Percentiles rank a stretch among this genome's conserved stretches.
Evolutionary conservation across 1,140 invertebrate species (phyloP).

Genomic region (Bombus superbus): DNA sequence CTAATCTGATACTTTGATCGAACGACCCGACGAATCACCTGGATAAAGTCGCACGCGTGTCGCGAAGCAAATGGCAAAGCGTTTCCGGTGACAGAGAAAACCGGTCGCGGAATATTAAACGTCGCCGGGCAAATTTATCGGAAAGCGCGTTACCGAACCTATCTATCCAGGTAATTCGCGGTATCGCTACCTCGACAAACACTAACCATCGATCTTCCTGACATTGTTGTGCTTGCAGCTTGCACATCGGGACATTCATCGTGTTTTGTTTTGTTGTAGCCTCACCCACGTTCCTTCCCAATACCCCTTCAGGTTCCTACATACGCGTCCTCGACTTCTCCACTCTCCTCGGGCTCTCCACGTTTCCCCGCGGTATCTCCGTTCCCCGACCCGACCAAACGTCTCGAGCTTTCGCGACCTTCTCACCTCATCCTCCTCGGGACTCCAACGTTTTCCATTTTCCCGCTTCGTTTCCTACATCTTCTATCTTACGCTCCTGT

Average conservation of each 20-base stretch:
- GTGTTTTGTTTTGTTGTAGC: constrained; percentile 83
- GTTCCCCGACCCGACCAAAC: constrained; percentile 37
- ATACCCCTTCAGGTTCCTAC: constrained; percentile 63
- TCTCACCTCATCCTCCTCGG: background rate
- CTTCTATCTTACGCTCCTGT: background rate
- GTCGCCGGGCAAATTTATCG: constrained; percentile 19
- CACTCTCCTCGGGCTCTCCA: constrained; percentile 55
- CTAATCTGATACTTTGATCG: background rate
- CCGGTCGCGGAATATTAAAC: constrained; percentile 22
- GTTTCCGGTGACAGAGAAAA: background rate
- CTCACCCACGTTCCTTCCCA: constrained; percentile 71
- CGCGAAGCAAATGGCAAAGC: background rate
- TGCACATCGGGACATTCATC: constrained; percentile 83
- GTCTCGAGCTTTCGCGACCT: constrained; percentile 31
- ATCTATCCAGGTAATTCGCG: constrained; percentile 60
- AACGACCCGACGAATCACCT: background rate
- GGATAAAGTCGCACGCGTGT: background rate
- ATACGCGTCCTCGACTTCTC: constrained; percentile 62
- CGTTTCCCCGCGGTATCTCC: constrained; percentile 28
- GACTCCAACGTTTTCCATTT: constrained; percentile 8
- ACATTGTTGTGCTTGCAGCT: constrained; percentile 78
- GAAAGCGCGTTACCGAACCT: constrained; percentile 15
- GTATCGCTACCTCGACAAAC: constrained; percentile 19
- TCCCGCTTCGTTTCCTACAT: constrained; percentile 14
- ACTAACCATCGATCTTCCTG: constrained; percentile 60